Conservation (phyloP, 2,113 vertebrate species). For the Pogona vitticeps region DNA sequence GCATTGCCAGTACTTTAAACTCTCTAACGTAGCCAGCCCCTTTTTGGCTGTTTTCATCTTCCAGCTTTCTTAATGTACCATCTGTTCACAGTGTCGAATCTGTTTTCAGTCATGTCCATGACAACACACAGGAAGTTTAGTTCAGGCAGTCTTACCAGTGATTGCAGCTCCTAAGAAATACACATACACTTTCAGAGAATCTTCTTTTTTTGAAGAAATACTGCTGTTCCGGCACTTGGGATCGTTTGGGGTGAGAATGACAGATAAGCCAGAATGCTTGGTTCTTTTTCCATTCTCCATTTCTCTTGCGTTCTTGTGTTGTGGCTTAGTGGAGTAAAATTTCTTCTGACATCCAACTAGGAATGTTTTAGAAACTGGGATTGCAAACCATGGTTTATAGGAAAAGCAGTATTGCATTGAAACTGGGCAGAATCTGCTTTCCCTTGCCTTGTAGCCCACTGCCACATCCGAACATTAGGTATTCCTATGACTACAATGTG, state of each 20-base stretch:
- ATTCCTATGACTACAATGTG: neutral
- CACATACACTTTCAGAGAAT: too few relatives aligned
- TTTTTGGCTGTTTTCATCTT: neutral
- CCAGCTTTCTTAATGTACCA: neutral
- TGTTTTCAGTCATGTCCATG: neutral
- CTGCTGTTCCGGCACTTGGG: too few relatives aligned
- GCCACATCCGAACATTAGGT: too few relatives aligned
- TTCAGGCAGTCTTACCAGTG: neutral
- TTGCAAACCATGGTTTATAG: neutral
- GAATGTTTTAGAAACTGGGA: neutral
- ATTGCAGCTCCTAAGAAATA: neutral
- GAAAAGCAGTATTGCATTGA: neutral
- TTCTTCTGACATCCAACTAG: neutral
- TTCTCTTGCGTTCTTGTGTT: neutral
- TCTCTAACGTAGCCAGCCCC: neutral
- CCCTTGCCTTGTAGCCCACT: too few relatives aligned
- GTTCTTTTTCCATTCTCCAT: too few relatives aligned
- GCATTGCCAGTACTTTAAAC: neutral
- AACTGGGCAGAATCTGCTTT: neutral
- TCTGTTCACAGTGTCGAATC: too few relatives aligned
- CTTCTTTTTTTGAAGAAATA: too few relatives aligned
- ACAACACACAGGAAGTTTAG: neutral
- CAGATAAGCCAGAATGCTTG: neutral
- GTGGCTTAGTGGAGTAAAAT: too few relatives aligned
- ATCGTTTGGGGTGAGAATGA: too few relatives aligned